A percentile compares a stretch with the other conserved stretches of the same genome.
These are phyloP conservation scores for Brachypodius melanocephalos DNA, from an alignment of 2,113 vertebrate genomes.

Conservation along the genomic window DNA sequence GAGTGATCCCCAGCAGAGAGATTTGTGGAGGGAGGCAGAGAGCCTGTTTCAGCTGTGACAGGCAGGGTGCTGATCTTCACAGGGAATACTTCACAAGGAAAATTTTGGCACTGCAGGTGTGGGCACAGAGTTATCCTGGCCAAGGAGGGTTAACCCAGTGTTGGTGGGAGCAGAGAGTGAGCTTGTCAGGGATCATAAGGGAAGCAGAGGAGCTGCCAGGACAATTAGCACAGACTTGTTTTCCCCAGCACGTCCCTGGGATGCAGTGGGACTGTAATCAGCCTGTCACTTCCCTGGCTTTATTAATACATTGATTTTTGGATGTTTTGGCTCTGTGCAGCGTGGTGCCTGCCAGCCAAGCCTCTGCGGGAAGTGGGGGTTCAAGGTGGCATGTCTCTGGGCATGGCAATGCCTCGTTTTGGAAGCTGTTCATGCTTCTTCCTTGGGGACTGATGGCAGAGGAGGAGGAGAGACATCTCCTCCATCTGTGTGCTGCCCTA, in stretches of 20 bases:
- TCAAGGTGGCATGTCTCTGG: background rate
- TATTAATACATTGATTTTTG: slow-evolving; percentile 19
- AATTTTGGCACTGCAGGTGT: background rate
- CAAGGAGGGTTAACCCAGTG: background rate
- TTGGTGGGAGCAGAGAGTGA: background rate
- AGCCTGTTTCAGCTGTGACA: background rate
- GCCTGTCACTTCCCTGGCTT: background rate
- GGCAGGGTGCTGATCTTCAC: background rate
- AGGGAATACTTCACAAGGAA: background rate
- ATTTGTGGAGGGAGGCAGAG: background rate
- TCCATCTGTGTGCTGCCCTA: slow-evolving; percentile 26
- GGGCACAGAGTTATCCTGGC: background rate
- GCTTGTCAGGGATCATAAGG: background rate
- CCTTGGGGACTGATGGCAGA: background rate
- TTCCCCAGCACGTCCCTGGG: background rate
- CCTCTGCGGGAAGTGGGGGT: background rate
- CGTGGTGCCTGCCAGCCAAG: background rate
- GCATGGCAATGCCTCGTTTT: background rate
- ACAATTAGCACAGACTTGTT: slow-evolving; percentile 38
- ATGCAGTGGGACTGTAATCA: background rate
- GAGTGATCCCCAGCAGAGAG: background rate
- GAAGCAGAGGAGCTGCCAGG: background rate
- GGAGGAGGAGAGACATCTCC: slow-evolving; percentile 27
- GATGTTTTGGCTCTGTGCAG: background rate
- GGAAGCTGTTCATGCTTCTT: background rate